Evolutionary conservation across 2,888 invertebrate species (phyloP).

Genomic region (Caenorhabditis sp.): DNA sequence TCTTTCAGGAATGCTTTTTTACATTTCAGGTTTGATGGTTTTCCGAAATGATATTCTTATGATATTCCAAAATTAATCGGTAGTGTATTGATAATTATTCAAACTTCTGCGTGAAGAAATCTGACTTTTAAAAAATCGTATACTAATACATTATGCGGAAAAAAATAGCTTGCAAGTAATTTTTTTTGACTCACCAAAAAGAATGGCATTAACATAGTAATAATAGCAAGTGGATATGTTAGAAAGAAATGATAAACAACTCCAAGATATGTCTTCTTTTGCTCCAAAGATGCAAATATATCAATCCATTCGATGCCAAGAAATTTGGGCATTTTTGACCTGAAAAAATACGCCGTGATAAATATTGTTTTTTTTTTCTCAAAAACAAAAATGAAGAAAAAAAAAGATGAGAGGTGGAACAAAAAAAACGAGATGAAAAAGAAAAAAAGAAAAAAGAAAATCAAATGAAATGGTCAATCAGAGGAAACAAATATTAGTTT

Average conservation of each 20-base stretch:
- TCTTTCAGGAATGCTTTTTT: too few species aligned
- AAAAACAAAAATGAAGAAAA: background rate
- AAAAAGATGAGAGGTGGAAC: background rate
- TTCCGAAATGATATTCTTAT: too few species aligned
- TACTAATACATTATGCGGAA: too few species aligned
- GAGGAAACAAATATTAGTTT: too few species aligned
- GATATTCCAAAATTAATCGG: too few species aligned
- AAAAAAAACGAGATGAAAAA: too few species aligned
- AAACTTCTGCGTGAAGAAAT: too few species aligned
- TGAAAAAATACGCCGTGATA: background rate
- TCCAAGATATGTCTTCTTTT: slow-evolving; percentile 37
- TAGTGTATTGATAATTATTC: too few species aligned
- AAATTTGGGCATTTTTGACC: slow-evolving; percentile 29
- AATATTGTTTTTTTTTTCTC: background rate
- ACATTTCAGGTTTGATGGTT: too few species aligned
- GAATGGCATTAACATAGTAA: slow-evolving; percentile 35
- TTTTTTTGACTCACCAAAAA: slow-evolving; percentile 26
- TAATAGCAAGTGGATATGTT: slow-evolving; percentile 37
- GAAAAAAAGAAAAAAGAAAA: too few species aligned
- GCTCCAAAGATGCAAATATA: slow-evolving; percentile 33
- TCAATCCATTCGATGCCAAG: slow-evolving; percentile 44
- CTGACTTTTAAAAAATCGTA: too few species aligned
- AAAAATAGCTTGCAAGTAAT: background rate
- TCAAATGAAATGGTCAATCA: too few species aligned
- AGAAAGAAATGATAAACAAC: slow-evolving; percentile 45